Evolutionary conservation across 2,888 invertebrate species (phyloP).

Genomic region (Hirtodrosophila cameraria): DNA sequence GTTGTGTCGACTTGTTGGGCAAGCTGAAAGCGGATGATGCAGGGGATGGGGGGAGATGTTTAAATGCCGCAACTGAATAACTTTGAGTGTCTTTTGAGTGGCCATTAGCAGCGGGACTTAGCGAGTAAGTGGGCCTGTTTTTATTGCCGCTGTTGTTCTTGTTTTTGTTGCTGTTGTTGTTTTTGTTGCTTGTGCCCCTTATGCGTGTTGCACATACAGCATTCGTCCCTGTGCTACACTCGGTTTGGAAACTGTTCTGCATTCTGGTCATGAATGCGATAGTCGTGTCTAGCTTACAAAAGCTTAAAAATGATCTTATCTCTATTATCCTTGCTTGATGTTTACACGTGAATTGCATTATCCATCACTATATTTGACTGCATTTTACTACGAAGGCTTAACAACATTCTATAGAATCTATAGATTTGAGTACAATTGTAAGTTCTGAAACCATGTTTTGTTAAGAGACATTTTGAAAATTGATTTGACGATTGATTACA

Average conservation of each 20-base stretch:
- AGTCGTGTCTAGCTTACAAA: neutral
- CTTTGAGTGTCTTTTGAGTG: constrained; percentile 77
- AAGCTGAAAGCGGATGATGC: neutral
- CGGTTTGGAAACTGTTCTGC: neutral
- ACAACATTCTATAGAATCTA: too few species aligned
- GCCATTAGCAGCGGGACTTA: constrained; percentile 72
- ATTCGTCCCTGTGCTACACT: constrained; percentile 4
- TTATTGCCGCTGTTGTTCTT: constrained; percentile 32
- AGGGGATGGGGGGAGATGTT: constrained; percentile 33
- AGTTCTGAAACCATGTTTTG: too few species aligned
- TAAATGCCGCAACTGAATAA: constrained; percentile 79
- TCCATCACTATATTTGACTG: too few species aligned
- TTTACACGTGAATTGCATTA: too few species aligned
- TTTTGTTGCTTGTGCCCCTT: constrained; percentile 4
- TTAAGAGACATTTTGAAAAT: too few species aligned
- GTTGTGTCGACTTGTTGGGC: constrained; percentile 36
- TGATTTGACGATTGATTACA: too few species aligned
- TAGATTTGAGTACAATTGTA: too few species aligned
- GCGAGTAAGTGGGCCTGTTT: constrained; percentile 61
- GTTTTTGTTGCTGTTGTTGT: constrained; percentile 7
- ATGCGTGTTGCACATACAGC: constrained; percentile 18
- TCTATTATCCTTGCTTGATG: too few species aligned
- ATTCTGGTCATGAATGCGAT: neutral
- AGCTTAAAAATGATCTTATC: neutral
- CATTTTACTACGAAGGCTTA: too few species aligned